These are phyloP conservation scores for Dendrolimus punctatus DNA, from an alignment of 1,140 invertebrate species.

Conservation along the genomic window DNA sequence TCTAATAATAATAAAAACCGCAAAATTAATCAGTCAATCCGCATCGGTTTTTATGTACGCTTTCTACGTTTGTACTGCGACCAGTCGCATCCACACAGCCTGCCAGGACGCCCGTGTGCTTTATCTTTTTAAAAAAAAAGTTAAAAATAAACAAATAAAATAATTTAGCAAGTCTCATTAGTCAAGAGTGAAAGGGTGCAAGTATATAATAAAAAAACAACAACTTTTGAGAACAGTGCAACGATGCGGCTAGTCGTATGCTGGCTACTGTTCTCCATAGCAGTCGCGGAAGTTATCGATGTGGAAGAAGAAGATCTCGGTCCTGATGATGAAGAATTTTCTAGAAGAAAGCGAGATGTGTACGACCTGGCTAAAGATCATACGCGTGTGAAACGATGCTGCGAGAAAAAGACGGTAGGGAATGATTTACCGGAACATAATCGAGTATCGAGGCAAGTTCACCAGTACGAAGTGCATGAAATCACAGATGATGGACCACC, in stretches of 20 bases:
- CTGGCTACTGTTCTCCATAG: slow-evolving; percentile 34
- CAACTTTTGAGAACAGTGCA: slow-evolving; percentile 25
- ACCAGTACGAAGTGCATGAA: slow-evolving; percentile 71
- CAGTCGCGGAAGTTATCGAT: slow-evolving; percentile 34
- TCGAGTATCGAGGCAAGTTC: slow-evolving; percentile 46
- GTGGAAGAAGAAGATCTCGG: slow-evolving; percentile 54
- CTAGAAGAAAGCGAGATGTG: slow-evolving; percentile 27
- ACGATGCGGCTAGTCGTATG: slow-evolving; percentile 38
- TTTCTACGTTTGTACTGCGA: slow-evolving; percentile 31
- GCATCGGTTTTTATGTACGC: slow-evolving; percentile 35
- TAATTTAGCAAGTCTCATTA: slow-evolving; percentile 25
- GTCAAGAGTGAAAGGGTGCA: slow-evolving; percentile 50
- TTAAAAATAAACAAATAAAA: background rate
- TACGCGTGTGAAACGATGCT: slow-evolving; percentile 35
- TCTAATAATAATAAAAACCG: slow-evolving; percentile 33
- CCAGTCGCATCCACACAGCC: slow-evolving; percentile 22
- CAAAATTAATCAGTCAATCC: slow-evolving; percentile 36
- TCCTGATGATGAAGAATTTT: slow-evolving; percentile 42
- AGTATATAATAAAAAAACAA: slow-evolving; percentile 54
- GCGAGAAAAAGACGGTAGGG: slow-evolving; percentile 21
- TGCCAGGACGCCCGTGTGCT: slow-evolving; percentile 25
- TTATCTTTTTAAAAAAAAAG: slow-evolving; percentile 27
- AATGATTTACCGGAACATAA: slow-evolving; percentile 36
- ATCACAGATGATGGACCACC: slow-evolving; percentile 54
- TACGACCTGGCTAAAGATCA: slow-evolving; percentile 39